These are phyloP conservation scores for Campoletis sonorensis DNA, from an alignment of 1,140 invertebrate species.

Conservation along the genomic window DNA sequence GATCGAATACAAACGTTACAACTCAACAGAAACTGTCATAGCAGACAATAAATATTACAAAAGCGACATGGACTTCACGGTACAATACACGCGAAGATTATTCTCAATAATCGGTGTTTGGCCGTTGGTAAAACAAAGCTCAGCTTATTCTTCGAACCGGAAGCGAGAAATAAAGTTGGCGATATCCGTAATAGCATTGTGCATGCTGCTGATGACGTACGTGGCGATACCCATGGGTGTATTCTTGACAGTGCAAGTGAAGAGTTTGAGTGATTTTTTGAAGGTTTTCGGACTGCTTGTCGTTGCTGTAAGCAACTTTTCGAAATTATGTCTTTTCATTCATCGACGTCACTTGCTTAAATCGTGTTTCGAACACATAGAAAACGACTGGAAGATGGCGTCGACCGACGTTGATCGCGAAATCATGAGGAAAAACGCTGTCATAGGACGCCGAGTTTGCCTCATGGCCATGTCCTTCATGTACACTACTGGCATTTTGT, in stretches of 20 bases:
- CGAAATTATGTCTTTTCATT: slow-evolving; percentile 52
- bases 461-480: background rate
- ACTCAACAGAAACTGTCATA: background rate
- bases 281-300: slow-evolving; percentile 52
- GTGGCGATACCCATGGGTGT: slow-evolving; percentile 19
- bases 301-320: slow-evolving; percentile 43
- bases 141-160: slow-evolving; percentile 17
- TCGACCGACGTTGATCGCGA: slow-evolving; percentile 5
- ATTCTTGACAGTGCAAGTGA: slow-evolving; percentile 41
- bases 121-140: slow-evolving; percentile 10
- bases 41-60: background rate
- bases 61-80: background rate
- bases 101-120: slow-evolving; percentile 23
- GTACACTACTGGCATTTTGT: background rate
- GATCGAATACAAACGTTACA: background rate
- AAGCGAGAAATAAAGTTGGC: no score
- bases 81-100: background rate
- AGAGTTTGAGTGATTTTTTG: no score
- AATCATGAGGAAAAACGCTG: slow-evolving; percentile 44
- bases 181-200: background rate
- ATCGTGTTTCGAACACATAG: slow-evolving; percentile 42
- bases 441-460: background rate
- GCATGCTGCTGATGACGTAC: slow-evolving; percentile 9
- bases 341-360: slow-evolving; percentile 31
- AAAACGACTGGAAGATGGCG: slow-evolving; percentile 34